Conservation (phyloP, 2,797 vertebrate species). For the Malurus splendens region DNA sequence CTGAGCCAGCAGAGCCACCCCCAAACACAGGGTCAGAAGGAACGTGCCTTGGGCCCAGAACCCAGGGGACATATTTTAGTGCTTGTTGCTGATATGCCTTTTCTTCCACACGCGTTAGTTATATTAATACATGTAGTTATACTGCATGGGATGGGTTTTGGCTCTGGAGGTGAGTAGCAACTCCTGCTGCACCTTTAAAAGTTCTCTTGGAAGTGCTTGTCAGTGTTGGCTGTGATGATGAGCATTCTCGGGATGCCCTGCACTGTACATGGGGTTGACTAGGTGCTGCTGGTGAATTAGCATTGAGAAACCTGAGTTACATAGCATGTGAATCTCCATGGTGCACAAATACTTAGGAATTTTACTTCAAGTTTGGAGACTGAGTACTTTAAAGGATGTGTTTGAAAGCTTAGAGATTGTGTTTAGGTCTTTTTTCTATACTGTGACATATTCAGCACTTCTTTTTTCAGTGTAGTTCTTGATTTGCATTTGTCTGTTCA, state of each 20-base stretch:
- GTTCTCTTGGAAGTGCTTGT: neutral
- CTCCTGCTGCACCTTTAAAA: neutral
- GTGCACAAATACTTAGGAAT: neutral
- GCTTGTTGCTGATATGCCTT: accelerated
- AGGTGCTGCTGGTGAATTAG: neutral
- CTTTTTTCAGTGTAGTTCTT: neutral
- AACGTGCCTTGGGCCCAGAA: no score
- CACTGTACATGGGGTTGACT: accelerated
- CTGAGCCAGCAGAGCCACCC: neutral
- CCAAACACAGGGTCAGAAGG: neutral
- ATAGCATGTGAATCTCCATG: accelerated
- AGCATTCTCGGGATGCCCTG: no score
- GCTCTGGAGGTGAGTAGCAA: no score
- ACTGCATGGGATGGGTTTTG: accelerated
- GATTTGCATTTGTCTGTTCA: neutral
- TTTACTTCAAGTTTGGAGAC: accelerated
- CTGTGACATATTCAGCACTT: neutral
- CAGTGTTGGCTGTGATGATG: neutral
- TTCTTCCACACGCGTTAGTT: neutral
- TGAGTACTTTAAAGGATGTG: neutral
- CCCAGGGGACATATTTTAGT: neutral
- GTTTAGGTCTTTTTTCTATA: neutral
- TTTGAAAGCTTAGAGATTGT: neutral
- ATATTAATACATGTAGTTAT: no score
- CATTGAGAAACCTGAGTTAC: accelerated